Percentiles rank a stretch among this genome's conserved stretches.
phyloP scores from a whole-genome alignment of 1,140 invertebrate species.

The Tetragonula clypearis region DNA sequence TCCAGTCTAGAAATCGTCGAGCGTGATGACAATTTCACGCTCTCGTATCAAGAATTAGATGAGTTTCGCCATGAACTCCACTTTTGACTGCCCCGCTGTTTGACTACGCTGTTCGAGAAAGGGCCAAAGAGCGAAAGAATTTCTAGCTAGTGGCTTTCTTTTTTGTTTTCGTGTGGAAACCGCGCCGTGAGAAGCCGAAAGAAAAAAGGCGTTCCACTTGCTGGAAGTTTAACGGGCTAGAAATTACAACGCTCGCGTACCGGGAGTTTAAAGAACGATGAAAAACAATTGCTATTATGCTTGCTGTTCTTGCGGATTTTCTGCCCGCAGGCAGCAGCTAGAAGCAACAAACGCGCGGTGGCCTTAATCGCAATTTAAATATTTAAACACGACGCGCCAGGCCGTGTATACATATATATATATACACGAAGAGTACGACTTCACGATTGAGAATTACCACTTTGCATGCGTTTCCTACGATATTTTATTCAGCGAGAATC shows the following conservation, averaged over 20 bases:
- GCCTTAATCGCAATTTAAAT: slow-evolving; percentile 52
- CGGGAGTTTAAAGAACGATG: background rate
- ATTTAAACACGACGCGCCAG: slow-evolving; percentile 31
- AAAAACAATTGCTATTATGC: slow-evolving; percentile 22
- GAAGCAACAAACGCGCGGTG: slow-evolving; percentile 5
- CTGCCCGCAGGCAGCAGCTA: background rate
- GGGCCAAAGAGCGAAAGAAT: background rate
- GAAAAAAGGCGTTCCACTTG: background rate
- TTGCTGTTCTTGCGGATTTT: background rate
- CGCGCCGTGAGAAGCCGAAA: slow-evolving; percentile 19
- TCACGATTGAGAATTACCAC: slow-evolving; percentile 2
- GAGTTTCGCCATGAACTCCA: background rate
- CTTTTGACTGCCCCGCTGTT: no score
- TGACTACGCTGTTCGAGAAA: background rate
- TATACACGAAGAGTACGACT: slow-evolving; percentile 1
- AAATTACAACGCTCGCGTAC: background rate
- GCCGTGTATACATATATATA: background rate
- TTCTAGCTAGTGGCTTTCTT: background rate
- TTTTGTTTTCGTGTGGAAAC: slow-evolving; percentile 5
- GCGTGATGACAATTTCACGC: no score
- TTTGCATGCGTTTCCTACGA: background rate
- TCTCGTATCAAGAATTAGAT: background rate
- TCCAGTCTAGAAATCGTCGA: no score
- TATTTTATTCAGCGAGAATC: slow-evolving; percentile 10
- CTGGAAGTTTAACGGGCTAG: background rate